Conservation (phyloP, 2,888 invertebrate genomes). For the Acronicta leporina region DNA sequence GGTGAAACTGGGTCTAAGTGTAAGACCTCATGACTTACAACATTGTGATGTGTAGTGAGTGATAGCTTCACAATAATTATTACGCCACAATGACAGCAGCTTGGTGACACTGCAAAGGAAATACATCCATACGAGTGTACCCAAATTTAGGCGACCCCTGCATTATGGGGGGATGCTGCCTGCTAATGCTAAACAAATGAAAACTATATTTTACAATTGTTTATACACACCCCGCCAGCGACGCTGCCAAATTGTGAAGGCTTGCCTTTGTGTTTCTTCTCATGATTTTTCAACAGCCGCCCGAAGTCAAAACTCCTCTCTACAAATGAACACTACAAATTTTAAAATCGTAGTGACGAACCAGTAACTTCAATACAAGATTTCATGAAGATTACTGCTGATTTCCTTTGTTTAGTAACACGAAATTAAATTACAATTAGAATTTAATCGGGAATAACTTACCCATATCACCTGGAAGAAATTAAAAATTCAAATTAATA, state of each 20-base stretch:
- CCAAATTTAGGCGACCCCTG: constrained; percentile 28
- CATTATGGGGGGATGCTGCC: constrained; percentile 42
- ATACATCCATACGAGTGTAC: constrained; percentile 14
- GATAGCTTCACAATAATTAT: too few species aligned
- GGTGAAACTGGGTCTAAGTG: too few species aligned
- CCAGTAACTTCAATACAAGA: too few species aligned
- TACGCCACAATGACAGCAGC: too few species aligned
- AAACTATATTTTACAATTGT: constrained; percentile 39
- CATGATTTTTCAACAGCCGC: constrained; percentile 71
- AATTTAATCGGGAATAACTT: constrained; percentile 44
- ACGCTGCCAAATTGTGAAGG: constrained; percentile 77
- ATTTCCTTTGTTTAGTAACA: background rate
- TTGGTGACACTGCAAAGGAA: too few species aligned
- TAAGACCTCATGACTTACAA: too few species aligned
- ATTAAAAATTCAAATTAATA: constrained; percentile 49
- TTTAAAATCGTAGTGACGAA: constrained; percentile 1
- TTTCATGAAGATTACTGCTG: background rate
- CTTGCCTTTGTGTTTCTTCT: constrained; percentile 77
- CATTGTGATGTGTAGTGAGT: too few species aligned
- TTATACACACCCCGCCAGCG: constrained; percentile 75
- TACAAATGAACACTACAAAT: constrained; percentile 55
- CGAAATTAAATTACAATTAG: background rate
- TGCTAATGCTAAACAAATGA: constrained; percentile 9
- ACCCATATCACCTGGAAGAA: constrained; percentile 77
- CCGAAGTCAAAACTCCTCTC: constrained; percentile 77